A percentile compares a stretch with the other conserved stretches of the same genome.
These are phyloP conservation scores for Pheosia tremula DNA, from an alignment of 2,888 invertebrate genomes.

Conservation along the genomic window DNA sequence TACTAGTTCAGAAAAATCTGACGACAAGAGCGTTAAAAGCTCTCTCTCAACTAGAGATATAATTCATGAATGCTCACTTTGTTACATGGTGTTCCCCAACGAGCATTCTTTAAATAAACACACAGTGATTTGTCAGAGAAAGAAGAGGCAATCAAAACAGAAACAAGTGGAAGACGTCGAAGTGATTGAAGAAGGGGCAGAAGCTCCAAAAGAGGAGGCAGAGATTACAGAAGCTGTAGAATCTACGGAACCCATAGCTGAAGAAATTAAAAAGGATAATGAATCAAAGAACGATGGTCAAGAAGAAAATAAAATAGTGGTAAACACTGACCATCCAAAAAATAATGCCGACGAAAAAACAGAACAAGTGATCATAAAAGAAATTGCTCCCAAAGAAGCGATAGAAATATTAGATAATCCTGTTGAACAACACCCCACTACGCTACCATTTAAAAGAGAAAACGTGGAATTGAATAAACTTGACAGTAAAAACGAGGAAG, in stretches of 20 bases:
- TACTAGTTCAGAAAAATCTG: conserved; percentile 57
- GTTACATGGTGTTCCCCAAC: conserved; percentile 83
- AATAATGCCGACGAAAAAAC: conserved; percentile 10
- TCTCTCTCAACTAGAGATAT: conserved; percentile 76
- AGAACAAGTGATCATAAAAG: conserved; percentile 16
- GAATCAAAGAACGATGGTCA: conserved; percentile 21
- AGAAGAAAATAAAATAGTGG: conserved; percentile 25
- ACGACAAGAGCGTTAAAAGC: conserved; percentile 75
- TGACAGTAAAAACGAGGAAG: conserved; percentile 21
- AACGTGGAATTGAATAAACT: conserved; percentile 24
- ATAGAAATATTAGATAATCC: conserved; percentile 17
- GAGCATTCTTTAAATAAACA: conserved; percentile 79
- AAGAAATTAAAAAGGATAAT: conserved; percentile 21
- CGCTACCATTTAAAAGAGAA: conserved; percentile 28
- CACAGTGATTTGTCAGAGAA: conserved; percentile 68
- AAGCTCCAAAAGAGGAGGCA: conserved; percentile 20
- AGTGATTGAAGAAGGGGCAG: conserved; percentile 27
- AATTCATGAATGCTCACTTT: conserved; percentile 79
- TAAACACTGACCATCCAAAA: conserved; percentile 24
- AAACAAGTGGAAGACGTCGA: conserved; percentile 27
- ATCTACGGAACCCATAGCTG: conserved; percentile 28
- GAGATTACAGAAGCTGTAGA: conserved; percentile 27
- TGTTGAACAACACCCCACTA: conserved; percentile 19
- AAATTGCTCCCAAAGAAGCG: conserved; percentile 14
- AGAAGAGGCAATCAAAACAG: conserved; percentile 69